These are phyloP conservation scores for Pagrus major DNA, from an alignment of 2,113 vertebrate species.

Conservation along the genomic window DNA sequence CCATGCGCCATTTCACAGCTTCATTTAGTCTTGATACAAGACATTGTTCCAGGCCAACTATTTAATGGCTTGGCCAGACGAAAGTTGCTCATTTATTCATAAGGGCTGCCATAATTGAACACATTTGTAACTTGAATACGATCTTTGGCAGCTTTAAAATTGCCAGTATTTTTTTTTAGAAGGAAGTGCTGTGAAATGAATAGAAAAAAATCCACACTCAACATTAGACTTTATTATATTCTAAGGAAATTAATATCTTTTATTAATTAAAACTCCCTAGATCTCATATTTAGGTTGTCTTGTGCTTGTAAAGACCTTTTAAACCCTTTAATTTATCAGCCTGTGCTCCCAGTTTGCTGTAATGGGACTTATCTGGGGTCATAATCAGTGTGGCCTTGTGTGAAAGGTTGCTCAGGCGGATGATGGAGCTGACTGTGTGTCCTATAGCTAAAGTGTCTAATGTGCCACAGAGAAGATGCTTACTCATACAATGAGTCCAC, in stretches of 20 bases:
- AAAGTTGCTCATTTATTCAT: conserved; percentile 67
- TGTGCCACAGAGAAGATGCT: conserved; percentile 51
- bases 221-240: not conserved
- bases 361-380: conserved; percentile 2
- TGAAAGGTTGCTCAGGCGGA: conserved; percentile 35
- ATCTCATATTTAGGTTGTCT: not conserved
- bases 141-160: conserved; percentile 26
- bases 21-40: conserved; percentile 25
- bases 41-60: conserved; percentile 30
- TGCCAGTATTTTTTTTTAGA: not conserved
- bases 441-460: conserved; percentile 42
- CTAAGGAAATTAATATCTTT: not conserved
- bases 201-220: not conserved
- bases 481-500: conserved; percentile 43
- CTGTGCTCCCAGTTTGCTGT: conserved; percentile 28
- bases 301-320: not conserved
- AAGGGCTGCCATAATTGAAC: conserved; percentile 47
- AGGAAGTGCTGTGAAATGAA: too few relatives aligned
- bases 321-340: not conserved
- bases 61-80: conserved; percentile 36
- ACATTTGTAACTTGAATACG: conserved; percentile 38
- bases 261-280: not conserved
- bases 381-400: conserved; percentile 21
- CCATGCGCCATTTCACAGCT: not conserved
- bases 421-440: conserved; percentile 40